phyloP scores from a whole-genome alignment of 1,140 invertebrate genomes.

The Listronotus bonariensis region DNA sequence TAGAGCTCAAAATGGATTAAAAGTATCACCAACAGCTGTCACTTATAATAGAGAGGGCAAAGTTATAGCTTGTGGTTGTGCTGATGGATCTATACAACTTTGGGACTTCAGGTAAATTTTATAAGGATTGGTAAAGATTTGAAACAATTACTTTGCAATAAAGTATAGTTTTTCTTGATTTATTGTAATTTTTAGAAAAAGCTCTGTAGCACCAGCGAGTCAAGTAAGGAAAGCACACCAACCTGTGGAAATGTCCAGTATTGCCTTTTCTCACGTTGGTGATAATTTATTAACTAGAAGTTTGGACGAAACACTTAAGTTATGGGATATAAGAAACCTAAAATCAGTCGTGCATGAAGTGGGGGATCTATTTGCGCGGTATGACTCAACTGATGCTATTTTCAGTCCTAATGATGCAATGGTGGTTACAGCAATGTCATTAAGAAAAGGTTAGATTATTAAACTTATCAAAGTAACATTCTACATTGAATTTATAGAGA shows the following conservation, averaged over 20 bases:
- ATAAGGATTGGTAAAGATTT: no score
- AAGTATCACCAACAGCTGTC: slow-evolving; percentile 85
- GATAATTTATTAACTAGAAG: slow-evolving; percentile 78
- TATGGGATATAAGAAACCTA: slow-evolving; percentile 91
- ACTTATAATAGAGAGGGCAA: slow-evolving; percentile 86
- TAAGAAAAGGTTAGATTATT: slow-evolving; percentile 63
- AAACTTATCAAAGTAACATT: no score
- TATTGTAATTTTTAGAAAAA: slow-evolving; percentile 61
- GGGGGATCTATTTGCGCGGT: slow-evolving; percentile 78
- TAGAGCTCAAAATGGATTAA: slow-evolving; percentile 83
- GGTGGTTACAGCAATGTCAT: slow-evolving; percentile 85
- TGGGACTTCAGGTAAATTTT: slow-evolving; percentile 79
- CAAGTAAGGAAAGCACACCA: slow-evolving; percentile 81
- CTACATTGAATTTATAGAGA: no score
- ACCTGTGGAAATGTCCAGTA: slow-evolving; percentile 79
- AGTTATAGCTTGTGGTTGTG: slow-evolving; percentile 86
- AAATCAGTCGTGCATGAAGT: slow-evolving; percentile 77
- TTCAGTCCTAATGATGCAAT: slow-evolving; percentile 94
- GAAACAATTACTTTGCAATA: not conserved
- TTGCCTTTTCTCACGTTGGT: slow-evolving; percentile 89
- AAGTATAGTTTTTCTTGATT: not conserved
- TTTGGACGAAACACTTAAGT: slow-evolving; percentile 92
- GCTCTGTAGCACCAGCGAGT: slow-evolving; percentile 79
- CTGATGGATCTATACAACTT: slow-evolving; percentile 96
- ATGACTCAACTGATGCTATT: slow-evolving; percentile 88